Conservation (phyloP, 2,797 vertebrate genomes). For the Calcarius lapponicus region DNA sequence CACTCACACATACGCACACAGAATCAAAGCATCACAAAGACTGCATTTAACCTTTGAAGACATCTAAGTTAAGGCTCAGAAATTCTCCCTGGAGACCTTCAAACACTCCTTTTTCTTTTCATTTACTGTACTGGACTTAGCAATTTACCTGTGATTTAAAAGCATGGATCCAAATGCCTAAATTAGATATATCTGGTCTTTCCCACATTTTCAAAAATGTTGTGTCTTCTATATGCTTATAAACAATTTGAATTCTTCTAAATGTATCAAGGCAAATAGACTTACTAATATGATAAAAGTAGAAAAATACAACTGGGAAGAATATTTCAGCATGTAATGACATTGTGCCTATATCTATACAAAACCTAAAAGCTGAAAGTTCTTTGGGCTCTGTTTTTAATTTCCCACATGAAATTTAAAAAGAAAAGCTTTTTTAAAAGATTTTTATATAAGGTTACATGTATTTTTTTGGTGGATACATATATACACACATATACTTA, state of each 20-base stretch:
- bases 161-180: neutral
- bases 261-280: neutral
- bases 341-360: neutral
- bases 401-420: neutral
- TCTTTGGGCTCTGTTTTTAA: neutral
- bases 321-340: neutral
- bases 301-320: neutral
- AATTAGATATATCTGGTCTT: neutral
- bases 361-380: neutral
- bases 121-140: neutral
- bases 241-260: neutral
- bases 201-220: neutral
- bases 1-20: neutral
- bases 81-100: neutral
- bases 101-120: neutral
- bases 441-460: fast-evolving
- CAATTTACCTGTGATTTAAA: neutral
- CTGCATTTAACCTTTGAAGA: neutral
- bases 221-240: neutral
- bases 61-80: neutral
- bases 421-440: neutral
- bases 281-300: neutral
- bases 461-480: neutral
- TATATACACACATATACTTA: neutral
- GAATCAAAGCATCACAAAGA: neutral